Evolutionary conservation across 1,140 invertebrate species (phyloP).

Genomic region (Nasonia giraulti): DNA sequence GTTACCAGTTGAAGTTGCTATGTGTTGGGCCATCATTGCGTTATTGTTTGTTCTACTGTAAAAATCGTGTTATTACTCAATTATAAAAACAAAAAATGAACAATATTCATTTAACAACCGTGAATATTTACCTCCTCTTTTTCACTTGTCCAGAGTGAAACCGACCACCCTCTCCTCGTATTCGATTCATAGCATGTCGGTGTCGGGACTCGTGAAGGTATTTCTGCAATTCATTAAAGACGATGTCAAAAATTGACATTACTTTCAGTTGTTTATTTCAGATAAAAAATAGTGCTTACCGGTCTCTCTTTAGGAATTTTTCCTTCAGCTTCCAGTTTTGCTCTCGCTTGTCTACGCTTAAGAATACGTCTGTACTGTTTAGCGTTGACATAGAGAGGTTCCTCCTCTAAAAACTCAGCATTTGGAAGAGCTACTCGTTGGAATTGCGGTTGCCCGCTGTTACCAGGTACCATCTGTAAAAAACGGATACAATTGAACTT

Average conservation of each 20-base stretch:
- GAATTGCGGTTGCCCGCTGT: constrained; percentile 76
- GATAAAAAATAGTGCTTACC: constrained; percentile 73
- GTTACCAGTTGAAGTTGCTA: constrained; percentile 59
- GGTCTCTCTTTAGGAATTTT: constrained; percentile 97
- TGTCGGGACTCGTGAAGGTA: constrained; percentile 99
- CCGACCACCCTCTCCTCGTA: constrained; percentile 95
- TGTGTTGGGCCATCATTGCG: constrained; percentile 60
- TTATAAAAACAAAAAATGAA: not conserved
- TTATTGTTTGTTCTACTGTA: constrained; percentile 56
- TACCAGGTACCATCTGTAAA: constrained; percentile 79
- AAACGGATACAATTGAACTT: not conserved
- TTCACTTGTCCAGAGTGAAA: constrained; percentile 89
- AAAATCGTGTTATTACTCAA: constrained; percentile 20
- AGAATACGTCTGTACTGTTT: constrained; percentile 97
- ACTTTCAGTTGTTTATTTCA: not conserved
- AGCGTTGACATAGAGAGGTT: constrained; percentile 98
- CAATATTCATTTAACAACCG: not conserved
- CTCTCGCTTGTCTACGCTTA: constrained; percentile 90
- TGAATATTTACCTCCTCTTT: constrained; percentile 73
- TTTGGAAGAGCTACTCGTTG: constrained; percentile 80
- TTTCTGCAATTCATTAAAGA: constrained; percentile 82
- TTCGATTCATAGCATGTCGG: constrained; percentile 97
- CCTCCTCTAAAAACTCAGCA: constrained; percentile 85
- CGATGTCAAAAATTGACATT: constrained; percentile 43
- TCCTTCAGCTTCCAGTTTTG: constrained; percentile 92